Evolutionary conservation across 2,888 invertebrate species (phyloP).

Genomic region (Steinernema scapterisci): DNA sequence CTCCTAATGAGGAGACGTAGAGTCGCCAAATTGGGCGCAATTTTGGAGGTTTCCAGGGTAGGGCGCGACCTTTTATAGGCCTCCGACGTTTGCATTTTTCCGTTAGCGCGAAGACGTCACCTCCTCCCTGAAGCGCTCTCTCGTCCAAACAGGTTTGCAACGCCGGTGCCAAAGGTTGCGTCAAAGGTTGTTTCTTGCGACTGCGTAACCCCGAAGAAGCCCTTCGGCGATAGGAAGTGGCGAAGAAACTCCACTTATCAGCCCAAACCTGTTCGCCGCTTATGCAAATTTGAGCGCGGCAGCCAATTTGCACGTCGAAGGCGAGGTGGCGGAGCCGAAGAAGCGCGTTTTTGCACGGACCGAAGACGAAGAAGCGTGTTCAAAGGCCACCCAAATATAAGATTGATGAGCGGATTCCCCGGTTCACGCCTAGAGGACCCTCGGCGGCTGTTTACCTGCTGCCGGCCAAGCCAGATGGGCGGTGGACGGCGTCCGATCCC

Average conservation of each 20-base stretch:
- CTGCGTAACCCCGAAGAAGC: conserved; percentile 3
- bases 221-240: not conserved
- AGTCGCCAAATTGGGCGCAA: not conserved
- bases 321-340: conserved; percentile 1
- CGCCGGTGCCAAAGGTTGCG: conserved; percentile 27
- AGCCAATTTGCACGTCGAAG: conserved; percentile 24
- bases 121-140: conserved; percentile 26
- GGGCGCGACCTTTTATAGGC: conserved; percentile 13
- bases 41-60: not conserved
- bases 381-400: conserved; percentile 20
- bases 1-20: not conserved
- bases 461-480: too few species aligned
- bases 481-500: too few species aligned
- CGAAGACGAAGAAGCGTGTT: not conserved
- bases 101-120: conserved; percentile 24
- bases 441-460: too few species aligned
- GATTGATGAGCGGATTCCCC: not conserved
- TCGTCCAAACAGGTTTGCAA: conserved; percentile 3
- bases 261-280: conserved; percentile 7
- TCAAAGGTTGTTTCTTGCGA: conserved; percentile 21
- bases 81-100: conserved; percentile 20
- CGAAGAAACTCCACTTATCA: conserved; percentile 6
- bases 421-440: not conserved
- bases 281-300: conserved; percentile 27
- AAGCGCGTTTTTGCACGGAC: conserved; percentile 6